These are phyloP conservation scores for Eidolon helvum DNA, from an alignment of 2,113 vertebrate genomes.

Conservation along the genomic window DNA sequence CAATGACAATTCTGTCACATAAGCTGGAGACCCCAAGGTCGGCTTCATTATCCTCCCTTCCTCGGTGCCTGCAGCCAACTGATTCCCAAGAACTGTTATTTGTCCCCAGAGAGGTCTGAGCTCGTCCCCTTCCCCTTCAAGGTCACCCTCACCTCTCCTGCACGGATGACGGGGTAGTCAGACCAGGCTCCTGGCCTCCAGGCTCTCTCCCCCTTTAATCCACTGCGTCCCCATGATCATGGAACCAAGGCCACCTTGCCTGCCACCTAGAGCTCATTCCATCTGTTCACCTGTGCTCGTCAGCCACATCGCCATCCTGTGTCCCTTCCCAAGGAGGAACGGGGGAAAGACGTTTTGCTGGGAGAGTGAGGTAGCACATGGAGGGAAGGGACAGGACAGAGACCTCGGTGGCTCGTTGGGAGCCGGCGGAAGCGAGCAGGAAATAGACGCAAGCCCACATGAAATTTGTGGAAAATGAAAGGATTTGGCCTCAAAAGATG, in stretches of 20 bases:
- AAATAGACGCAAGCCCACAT: accelerated
- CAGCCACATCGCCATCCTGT: background rate
- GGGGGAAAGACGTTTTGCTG: background rate
- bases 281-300: background rate
- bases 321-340: background rate
- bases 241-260: background rate
- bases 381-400: background rate
- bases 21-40: background rate
- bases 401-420: accelerated
- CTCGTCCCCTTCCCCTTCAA: background rate
- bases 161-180: background rate
- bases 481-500: background rate
- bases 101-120: background rate
- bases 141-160: background rate
- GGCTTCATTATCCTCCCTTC: background rate
- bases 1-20: background rate
- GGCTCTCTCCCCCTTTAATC: background rate
- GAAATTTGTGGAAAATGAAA: background rate
- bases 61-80: background rate
- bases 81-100: background rate
- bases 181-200: background rate
- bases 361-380: accelerated
- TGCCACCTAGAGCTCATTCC: background rate
- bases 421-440: too few species aligned
- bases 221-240: background rate